Evolutionary conservation across 2,113 vertebrate species (phyloP), one percentile per base, ranked within the genome.

Genomic region (Anas platyrhynchos): DNA sequence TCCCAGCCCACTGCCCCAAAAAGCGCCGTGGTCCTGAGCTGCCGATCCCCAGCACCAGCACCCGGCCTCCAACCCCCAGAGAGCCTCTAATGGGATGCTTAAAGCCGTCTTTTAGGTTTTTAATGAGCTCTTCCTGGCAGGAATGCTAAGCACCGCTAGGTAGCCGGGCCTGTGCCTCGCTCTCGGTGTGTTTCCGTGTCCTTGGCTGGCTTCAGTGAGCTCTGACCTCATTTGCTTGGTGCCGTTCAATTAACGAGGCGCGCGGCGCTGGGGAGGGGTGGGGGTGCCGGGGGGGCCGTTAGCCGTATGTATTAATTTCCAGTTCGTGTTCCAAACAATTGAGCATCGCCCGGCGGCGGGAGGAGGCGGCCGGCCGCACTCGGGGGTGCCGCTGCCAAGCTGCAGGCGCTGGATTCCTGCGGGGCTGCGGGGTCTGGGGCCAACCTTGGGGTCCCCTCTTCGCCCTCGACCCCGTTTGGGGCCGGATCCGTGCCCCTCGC

Each of bases 201-300:
- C 96, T 97, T 97, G 96, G 95, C 96, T 95, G 95, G 96, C 94
- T 91, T 46, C 76, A 95, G 83, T 62, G 92, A 96, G 96, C 92
- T 96, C 93, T 94, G 97, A 96, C 96, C 96, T 97, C 96, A 75
- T 97, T 97, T 95, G 82, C 91, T 95, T 94, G 73, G 61, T 61
- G 86, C 92, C 78, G 59, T 96, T 96, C 94, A 95, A 95, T 94
- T 97, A 95, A 90, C 72, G 43, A 93, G 88, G 94, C 62, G 68
- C 93, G 91, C 52, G 48, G 67, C 29, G 73, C 83, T 46, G 83
- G 62, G 83, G 55, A 9, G 55, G 38, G 71, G 71, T 44, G 21
- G 50, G 22, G 44, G 31, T 72, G 91, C 67, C 58, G 11, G 38
- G 46, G 46, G 80, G 87, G 68, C 23, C 32, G 69, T 88, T 90